Conservation (phyloP, 2,113 vertebrate species). For the Mustelus asterias region DNA sequence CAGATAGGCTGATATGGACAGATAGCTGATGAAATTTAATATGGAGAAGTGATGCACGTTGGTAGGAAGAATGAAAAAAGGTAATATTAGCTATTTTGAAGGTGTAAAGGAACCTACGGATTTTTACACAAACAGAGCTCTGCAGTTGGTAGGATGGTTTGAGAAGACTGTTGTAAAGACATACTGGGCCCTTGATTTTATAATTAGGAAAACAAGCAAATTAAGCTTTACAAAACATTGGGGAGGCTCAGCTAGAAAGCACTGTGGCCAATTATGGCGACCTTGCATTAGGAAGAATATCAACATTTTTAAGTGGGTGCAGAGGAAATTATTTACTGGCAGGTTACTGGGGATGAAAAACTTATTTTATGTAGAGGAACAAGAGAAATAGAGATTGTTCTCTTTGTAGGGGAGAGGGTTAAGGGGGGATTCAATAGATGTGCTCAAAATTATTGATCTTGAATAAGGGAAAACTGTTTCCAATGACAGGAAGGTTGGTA, state of each 20-base stretch:
- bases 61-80: neutral
- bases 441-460: neutral
- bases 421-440: neutral
- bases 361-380: neutral
- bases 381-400: neutral
- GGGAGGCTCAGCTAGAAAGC: neutral
- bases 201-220: neutral
- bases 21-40: neutral
- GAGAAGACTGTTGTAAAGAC: neutral
- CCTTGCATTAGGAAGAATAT: neutral
- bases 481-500: neutral
- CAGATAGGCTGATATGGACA: neutral
- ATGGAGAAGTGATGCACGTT: neutral
- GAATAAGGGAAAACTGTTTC: neutral
- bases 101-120: neutral
- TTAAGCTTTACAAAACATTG: neutral
- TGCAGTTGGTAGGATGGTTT: neutral
- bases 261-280: neutral
- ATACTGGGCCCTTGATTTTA: neutral
- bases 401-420: neutral
- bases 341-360: neutral
- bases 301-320: neutral
- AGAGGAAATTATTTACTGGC: neutral
- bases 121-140: neutral
- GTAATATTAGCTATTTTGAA: neutral